Conservation (phyloP, 1,140 invertebrate genomes). For the Drosophila sp. region DNA sequence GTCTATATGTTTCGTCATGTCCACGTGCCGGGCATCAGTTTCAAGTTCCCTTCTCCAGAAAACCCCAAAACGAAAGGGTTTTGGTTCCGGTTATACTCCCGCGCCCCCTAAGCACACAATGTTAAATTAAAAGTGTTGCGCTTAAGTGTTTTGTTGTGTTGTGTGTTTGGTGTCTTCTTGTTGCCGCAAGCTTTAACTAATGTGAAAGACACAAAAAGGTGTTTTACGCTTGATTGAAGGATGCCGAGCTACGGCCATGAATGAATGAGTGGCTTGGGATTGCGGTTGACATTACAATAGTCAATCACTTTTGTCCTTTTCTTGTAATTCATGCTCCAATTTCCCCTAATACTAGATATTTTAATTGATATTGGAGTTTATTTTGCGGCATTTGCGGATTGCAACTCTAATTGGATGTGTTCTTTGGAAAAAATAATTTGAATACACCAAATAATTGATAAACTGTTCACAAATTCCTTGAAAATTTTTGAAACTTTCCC, state of each 20-base stretch:
- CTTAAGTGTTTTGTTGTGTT: constrained; percentile 79
- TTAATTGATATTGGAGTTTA: constrained; percentile 52
- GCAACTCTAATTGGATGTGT: neutral
- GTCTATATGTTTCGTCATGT: constrained; percentile 47
- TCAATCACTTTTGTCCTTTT: constrained; percentile 61
- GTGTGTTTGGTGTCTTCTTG: constrained; percentile 36
- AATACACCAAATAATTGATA: no score
- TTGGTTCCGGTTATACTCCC: constrained; percentile 26
- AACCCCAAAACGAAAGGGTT: constrained; percentile 27
- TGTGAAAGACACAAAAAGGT: constrained; percentile 64
- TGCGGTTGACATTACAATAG: constrained; percentile 51
- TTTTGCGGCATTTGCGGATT: constrained; percentile 45
- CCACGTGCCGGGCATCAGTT: constrained; percentile 79
- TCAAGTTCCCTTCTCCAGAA: constrained; percentile 46
- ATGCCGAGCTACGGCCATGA: neutral
- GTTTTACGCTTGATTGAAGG: constrained; percentile 24
- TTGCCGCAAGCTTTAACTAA: constrained; percentile 69
- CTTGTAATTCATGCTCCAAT: constrained; percentile 3
- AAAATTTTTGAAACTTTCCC: no score
- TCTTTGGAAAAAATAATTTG: no score
- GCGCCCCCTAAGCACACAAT: constrained; percentile 14
- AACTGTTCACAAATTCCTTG: neutral
- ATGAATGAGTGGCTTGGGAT: neutral
- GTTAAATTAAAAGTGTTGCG: constrained; percentile 77
- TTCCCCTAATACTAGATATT: constrained; percentile 4